These are phyloP conservation scores for Scaptomyza caliginosa DNA, from an alignment of 2,888 invertebrate species.

Conservation along the genomic window DNA sequence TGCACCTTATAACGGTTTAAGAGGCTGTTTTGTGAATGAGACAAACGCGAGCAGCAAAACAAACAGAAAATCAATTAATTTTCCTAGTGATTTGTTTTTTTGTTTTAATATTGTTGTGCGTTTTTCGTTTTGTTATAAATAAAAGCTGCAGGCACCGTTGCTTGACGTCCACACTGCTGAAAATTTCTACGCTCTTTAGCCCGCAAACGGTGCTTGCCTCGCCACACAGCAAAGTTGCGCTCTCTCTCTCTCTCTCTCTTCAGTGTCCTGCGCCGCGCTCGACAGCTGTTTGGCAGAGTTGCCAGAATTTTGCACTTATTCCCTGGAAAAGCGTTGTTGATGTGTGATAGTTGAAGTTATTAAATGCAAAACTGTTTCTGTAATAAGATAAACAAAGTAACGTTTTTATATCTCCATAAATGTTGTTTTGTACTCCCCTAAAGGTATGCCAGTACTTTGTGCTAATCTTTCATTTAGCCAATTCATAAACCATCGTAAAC, in stretches of 20 bases:
- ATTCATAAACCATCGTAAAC: neutral
- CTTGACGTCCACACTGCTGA: slow-evolving; percentile 71
- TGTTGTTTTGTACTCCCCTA: neutral
- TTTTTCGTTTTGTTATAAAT: slow-evolving; percentile 41
- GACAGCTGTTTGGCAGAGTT: slow-evolving; percentile 59
- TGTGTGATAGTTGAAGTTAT: neutral
- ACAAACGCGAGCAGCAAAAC: neutral
- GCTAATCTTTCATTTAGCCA: neutral
- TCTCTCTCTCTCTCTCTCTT: slow-evolving; percentile 4
- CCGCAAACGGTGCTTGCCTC: slow-evolving; percentile 6
- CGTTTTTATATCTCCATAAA: too few species aligned
- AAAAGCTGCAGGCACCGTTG: slow-evolving; percentile 34
- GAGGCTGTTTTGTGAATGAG: neutral
- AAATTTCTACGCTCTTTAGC: slow-evolving; percentile 73
- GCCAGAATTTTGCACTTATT: slow-evolving; percentile 10
- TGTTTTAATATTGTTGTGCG: slow-evolving; percentile 2
- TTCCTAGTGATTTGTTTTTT: neutral
- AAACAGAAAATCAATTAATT: slow-evolving; percentile 19
- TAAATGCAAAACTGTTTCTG: too few species aligned
- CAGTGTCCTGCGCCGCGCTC: slow-evolving; percentile 61
- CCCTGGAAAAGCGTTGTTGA: neutral
- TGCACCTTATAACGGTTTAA: slow-evolving; percentile 19
- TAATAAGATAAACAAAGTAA: too few species aligned
- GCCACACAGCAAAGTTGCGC: slow-evolving; percentile 1
- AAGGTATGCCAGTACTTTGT: neutral